Evolutionary conservation across 2,888 invertebrate species (phyloP).

Genomic region (Aphidoletes aphidimyza): DNA sequence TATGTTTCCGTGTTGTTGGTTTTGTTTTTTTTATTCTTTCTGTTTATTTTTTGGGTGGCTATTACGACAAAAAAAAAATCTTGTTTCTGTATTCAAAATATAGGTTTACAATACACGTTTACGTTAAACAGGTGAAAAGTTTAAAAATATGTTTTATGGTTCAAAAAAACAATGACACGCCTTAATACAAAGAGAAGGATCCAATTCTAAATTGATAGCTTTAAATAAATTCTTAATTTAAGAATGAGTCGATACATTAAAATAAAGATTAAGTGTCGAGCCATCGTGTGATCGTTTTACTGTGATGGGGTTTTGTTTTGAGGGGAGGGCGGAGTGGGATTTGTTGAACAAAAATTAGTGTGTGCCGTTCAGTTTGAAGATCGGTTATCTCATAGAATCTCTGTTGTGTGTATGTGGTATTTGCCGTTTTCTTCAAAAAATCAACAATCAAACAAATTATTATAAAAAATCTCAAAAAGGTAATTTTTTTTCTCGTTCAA

Average conservation of each 20-base stretch:
- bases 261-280: not conserved
- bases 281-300: not conserved
- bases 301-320: not conserved
- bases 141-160: slow-evolving; percentile 40
- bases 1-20: not conserved
- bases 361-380: too few species aligned
- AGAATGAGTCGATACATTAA: slow-evolving; percentile 8
- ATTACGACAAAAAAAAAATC: slow-evolving; percentile 29
- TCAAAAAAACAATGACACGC: slow-evolving; percentile 36
- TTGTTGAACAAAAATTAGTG: too few species aligned
- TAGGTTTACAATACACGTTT: slow-evolving; percentile 43
- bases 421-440: not conserved
- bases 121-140: slow-evolving; percentile 35
- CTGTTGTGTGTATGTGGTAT: not conserved
- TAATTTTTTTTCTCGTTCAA: not conserved
- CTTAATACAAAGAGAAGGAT: slow-evolving; percentile 24
- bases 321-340: too few species aligned
- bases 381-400: not conserved
- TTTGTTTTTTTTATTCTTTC: not conserved
- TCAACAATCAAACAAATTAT: slow-evolving; percentile 37
- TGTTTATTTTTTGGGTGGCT: not conserved
- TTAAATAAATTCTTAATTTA: slow-evolving; percentile 34
- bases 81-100: slow-evolving; percentile 31
- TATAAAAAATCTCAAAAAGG: slow-evolving; percentile 9
- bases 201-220: slow-evolving; percentile 35